These are phyloP conservation scores for Dreissena polymorpha DNA, from an alignment of 1,140 invertebrate species.

Conservation along the genomic window DNA sequence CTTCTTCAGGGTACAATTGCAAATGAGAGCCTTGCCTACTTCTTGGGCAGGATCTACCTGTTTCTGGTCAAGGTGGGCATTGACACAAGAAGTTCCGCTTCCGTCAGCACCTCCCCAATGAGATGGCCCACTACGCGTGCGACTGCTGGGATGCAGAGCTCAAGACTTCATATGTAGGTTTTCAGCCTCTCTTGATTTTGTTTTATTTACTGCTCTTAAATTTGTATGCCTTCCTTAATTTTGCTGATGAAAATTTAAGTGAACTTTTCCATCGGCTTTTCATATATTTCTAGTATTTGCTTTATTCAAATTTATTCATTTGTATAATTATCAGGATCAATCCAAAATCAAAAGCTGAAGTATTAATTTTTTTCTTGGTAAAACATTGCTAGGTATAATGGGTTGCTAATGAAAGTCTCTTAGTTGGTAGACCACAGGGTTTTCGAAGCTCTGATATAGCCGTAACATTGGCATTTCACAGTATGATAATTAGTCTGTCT, in stretches of 20 bases:
- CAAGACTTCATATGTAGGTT: constrained; percentile 91
- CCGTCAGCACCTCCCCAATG: constrained; percentile 98
- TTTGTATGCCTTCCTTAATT: background rate
- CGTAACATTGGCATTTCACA: too few species aligned
- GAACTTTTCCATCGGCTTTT: background rate
- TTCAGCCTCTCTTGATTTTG: background rate
- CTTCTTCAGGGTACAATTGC: constrained; percentile 90
- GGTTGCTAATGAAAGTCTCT: too few species aligned
- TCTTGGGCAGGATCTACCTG: constrained; percentile 96
- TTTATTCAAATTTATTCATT: too few species aligned
- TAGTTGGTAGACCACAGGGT: too few species aligned
- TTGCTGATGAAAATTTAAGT: background rate
- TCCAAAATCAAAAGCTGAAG: too few species aligned
- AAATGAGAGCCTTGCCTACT: constrained; percentile 99
- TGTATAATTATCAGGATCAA: too few species aligned
- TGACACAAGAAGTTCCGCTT: constrained; percentile 93
- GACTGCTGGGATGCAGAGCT: constrained; percentile 99
- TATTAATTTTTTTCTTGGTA: too few species aligned
- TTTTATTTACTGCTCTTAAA: too few species aligned
- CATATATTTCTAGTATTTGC: too few species aligned
- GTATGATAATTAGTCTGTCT: too few species aligned
- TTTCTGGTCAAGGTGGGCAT: constrained; percentile 95
- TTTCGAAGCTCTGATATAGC: too few species aligned
- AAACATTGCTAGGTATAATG: too few species aligned
- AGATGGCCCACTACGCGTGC: constrained; percentile 99